Evolutionary conservation across 2,888 invertebrate species (phyloP).

Genomic region (Tortrix viridana): DNA sequence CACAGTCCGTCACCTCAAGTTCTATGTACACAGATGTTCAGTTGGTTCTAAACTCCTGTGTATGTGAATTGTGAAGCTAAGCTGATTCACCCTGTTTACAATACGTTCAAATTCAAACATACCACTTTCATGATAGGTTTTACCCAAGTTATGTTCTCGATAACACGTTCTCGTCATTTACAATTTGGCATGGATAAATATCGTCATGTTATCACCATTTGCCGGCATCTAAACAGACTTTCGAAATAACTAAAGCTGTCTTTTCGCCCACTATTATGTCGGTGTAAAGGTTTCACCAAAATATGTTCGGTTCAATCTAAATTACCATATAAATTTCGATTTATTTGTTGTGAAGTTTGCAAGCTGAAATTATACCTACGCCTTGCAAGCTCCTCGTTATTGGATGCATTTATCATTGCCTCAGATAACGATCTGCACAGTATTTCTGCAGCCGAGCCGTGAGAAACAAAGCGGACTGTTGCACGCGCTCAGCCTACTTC

Average conservation of each 20-base stretch:
- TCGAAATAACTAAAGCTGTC: constrained; percentile 8
- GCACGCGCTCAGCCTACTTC: constrained; percentile 52
- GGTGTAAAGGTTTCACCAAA: constrained; percentile 51
- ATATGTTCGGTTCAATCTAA: constrained; percentile 28
- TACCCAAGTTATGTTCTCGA: constrained; percentile 47
- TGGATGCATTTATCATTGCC: constrained; percentile 68
- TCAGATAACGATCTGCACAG: constrained; percentile 65
- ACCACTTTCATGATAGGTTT: constrained; percentile 50
- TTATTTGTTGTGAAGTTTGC: constrained; percentile 19
- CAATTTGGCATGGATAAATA: constrained; percentile 10
- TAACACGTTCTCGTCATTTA: constrained; percentile 38
- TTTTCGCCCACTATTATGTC: constrained; percentile 33
- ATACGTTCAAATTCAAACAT: constrained; percentile 45
- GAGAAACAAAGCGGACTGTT: constrained; percentile 64
- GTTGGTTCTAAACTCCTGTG: constrained; percentile 58
- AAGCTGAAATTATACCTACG: constrained; percentile 33
- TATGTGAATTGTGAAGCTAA: constrained; percentile 56
- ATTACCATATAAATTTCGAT: constrained; percentile 27
- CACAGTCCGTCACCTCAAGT: constrained; percentile 33
- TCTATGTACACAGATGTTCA: constrained; percentile 68
- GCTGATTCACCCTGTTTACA: constrained; percentile 70
- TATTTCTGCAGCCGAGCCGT: constrained; percentile 72
- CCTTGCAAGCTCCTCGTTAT: constrained; percentile 43
- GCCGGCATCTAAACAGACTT: constrained; percentile 1
- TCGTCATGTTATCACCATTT: neutral